Percentiles rank a stretch among this genome's conserved stretches.
Conservation (phyloP, 2,113 vertebrate genomes). For the Dissostichus mawsoni region DNA sequence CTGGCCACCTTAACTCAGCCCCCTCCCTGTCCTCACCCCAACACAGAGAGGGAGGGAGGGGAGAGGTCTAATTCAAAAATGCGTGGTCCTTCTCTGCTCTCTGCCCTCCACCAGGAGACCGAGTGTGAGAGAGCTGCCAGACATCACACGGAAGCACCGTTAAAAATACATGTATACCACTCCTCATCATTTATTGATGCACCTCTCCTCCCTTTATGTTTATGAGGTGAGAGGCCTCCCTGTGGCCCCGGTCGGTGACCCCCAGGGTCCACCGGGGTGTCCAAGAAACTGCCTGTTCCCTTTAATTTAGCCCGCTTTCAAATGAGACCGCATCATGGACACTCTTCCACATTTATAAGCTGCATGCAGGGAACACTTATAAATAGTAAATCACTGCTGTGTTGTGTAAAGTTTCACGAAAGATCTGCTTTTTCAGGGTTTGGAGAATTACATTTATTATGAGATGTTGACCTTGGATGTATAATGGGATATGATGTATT, state of each 20-base stretch:
- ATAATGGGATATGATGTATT: constrained; percentile 20
- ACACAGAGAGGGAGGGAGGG: constrained; percentile 37
- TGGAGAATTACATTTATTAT: constrained; percentile 13
- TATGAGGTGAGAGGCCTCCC: constrained; percentile 81
- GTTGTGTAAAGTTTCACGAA: constrained; percentile 14
- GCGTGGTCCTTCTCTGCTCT: constrained; percentile 69
- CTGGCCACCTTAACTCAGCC: constrained; percentile 1
- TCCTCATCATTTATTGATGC: constrained; percentile 87
- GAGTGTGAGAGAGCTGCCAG: constrained; percentile 74
- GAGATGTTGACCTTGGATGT: constrained; percentile 26
- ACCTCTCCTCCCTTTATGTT: constrained; percentile 84
- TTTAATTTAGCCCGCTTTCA: constrained; percentile 78
- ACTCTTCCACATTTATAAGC: constrained; percentile 53
- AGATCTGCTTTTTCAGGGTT: constrained; percentile 3
- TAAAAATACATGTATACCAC: constrained; percentile 89
- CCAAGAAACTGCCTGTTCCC: constrained; percentile 79
- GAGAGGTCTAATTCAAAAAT: constrained; percentile 53
- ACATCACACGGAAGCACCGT: constrained; percentile 83
- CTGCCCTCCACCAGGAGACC: constrained; percentile 76
- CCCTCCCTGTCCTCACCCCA: constrained; percentile 26
- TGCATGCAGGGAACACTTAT: constrained; percentile 44
- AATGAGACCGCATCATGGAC: constrained; percentile 66
- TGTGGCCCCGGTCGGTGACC: constrained; percentile 76
- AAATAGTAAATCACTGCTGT: constrained; percentile 47
- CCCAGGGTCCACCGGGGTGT: constrained; percentile 66